A percentile compares a stretch with the other conserved stretches of the same genome.
Evolutionary conservation across 2,113 vertebrate species (phyloP).

Genomic region (Probosciger aterrimus): DNA sequence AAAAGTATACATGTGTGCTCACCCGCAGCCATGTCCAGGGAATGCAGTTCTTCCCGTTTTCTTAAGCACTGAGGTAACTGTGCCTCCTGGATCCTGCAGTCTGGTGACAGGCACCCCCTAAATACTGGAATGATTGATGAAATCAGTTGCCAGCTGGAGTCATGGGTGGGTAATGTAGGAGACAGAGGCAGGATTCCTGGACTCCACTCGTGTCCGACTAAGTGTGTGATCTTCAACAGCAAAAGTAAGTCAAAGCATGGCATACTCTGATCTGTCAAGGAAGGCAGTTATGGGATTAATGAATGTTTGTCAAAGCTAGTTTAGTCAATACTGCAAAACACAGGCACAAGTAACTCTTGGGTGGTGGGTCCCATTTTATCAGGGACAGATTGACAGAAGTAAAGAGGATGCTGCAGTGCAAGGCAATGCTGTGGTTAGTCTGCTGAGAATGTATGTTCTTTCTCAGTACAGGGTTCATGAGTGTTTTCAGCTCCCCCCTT

Average conservation of each 20-base stretch:
- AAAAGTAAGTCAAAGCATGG: constrained; percentile 1
- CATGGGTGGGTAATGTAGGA: neutral
- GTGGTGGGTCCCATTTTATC: neutral
- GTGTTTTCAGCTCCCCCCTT: neutral
- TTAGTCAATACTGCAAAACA: neutral
- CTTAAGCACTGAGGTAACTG: neutral
- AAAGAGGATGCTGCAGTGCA: neutral
- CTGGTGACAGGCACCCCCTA: neutral
- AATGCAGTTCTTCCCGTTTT: neutral
- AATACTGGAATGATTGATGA: neutral
- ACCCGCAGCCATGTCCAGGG: neutral
- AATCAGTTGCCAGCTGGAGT: neutral
- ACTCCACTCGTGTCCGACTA: constrained; percentile 10
- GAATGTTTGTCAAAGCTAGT: neutral
- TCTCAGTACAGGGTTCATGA: neutral
- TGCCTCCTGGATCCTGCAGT: neutral
- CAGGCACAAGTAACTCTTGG: neutral
- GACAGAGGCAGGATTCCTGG: neutral
- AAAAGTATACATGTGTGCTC: neutral
- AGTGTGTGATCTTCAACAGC: constrained; percentile 17
- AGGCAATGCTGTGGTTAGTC: neutral
- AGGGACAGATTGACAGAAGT: neutral
- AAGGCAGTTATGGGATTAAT: neutral
- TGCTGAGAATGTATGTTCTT: neutral
- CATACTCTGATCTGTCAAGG: neutral